Evolutionary conservation across 2,797 vertebrate genomes (phyloP).

Genomic region (Sardinella longiceps): DNA sequence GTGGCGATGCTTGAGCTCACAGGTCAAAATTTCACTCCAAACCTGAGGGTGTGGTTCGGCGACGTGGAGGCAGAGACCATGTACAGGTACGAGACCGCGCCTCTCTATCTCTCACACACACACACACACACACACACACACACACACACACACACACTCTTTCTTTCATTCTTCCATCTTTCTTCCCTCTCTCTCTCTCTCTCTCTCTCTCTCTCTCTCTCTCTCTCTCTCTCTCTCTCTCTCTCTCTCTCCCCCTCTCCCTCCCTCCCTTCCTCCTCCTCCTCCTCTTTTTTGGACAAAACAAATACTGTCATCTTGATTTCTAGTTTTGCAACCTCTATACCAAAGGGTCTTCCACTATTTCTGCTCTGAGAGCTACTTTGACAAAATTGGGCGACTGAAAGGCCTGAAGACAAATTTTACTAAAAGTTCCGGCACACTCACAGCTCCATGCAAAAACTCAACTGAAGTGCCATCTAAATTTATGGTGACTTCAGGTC

Average conservation of each 20-base stretch:
- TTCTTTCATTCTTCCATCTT: background rate
- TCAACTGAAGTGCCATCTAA: too few relatives aligned
- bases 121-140: background rate
- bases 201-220: background rate
- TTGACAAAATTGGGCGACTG: too few relatives aligned
- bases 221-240: background rate
- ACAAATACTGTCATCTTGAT: background rate
- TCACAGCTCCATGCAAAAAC: too few relatives aligned
- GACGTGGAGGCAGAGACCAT: conserved; percentile 99
- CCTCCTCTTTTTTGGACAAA: too few relatives aligned
- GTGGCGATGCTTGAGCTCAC: conserved; percentile 99
- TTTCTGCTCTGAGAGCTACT: too few relatives aligned
- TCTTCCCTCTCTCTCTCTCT: background rate
- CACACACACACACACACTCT: background rate
- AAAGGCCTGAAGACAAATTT: too few relatives aligned
- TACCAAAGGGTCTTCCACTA: too few relatives aligned
- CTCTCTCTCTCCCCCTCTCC: background rate
- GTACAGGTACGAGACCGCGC: conserved; percentile 84
- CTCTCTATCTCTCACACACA: conserved; percentile 6
- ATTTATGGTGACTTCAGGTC: too few relatives aligned
- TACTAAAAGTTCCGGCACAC: too few relatives aligned
- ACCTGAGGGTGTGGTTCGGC: conserved; percentile 98
- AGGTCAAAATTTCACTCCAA: conserved; percentile 98
- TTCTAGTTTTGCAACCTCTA: too few relatives aligned
- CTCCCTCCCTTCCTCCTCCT: too few relatives aligned